These are phyloP conservation scores for Oreochromis grahami DNA, from an alignment of 2,797 vertebrate species.

Conservation along the genomic window DNA sequence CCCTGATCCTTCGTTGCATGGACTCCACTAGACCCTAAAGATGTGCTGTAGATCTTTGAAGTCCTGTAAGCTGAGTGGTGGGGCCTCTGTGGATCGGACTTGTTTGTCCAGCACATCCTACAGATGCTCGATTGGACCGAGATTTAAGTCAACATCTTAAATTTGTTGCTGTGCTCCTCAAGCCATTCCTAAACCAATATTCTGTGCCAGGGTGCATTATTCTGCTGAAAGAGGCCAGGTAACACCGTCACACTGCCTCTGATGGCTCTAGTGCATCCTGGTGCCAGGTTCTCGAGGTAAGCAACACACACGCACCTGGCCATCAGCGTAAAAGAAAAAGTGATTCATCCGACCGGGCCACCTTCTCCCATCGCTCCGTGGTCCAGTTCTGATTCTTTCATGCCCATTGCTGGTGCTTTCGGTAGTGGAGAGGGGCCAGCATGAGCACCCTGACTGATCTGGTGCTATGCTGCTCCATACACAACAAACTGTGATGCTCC, in stretches of 20 bases:
- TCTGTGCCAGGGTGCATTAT: accelerated
- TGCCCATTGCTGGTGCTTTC: neutral
- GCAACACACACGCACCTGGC: neutral
- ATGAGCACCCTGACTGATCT: neutral
- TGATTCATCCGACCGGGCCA: neutral
- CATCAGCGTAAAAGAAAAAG: neutral
- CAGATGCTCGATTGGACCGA: neutral
- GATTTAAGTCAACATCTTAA: neutral
- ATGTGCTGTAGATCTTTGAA: neutral
- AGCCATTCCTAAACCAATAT: neutral
- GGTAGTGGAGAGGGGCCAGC: neutral
- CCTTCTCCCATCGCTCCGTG: neutral
- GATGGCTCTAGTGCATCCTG: neutral
- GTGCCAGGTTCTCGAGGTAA: neutral
- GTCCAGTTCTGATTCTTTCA: neutral
- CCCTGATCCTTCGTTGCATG: neutral
- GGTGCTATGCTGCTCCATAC: accelerated
- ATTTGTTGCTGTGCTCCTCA: neutral
- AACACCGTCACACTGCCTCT: neutral
- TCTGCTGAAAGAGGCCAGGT: neutral
- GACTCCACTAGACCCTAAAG: neutral
- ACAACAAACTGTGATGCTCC: neutral
- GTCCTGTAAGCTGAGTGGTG: neutral
- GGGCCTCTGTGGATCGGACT: accelerated
- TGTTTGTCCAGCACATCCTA: neutral